phyloP scores from a whole-genome alignment of 1,140 invertebrate species.

The Ericerus pela region DNA sequence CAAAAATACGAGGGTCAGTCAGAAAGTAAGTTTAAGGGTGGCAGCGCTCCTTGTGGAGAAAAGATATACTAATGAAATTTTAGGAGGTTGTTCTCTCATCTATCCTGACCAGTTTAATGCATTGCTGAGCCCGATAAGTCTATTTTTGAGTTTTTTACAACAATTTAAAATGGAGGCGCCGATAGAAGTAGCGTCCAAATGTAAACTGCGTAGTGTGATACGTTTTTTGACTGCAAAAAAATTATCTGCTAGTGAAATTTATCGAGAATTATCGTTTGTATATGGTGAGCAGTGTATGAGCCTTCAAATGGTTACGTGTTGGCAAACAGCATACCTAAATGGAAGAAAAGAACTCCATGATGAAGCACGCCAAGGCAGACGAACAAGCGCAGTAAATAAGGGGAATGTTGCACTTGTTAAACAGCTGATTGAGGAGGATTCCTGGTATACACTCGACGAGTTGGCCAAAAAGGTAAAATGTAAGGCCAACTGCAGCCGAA shows the following conservation, averaged over 20 bases:
- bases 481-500: not conserved
- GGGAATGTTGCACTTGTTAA: not conserved
- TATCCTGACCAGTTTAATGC: not conserved
- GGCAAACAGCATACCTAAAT: not conserved
- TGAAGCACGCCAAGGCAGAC: not conserved
- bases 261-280: conserved; percentile 1
- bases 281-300: conserved; percentile 8
- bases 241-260: not conserved
- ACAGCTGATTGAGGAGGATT: not conserved
- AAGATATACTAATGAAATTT: too few relatives aligned
- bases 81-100: not conserved
- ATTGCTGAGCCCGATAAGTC: not conserved
- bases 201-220: not conserved
- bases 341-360: conserved; percentile 3
- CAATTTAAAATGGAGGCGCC: not conserved
- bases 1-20: too few relatives aligned
- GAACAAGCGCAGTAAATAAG: not conserved
- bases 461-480: not conserved
- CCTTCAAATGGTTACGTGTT: not conserved
- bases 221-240: conserved; percentile 10
- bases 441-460: not conserved
- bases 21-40: too few relatives aligned
- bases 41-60: too few relatives aligned
- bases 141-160: not conserved
- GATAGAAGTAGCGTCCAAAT: not conserved